These are phyloP conservation scores for Muscicapa comitata DNA, from an alignment of 2,797 vertebrate genomes.

Conservation along the genomic window DNA sequence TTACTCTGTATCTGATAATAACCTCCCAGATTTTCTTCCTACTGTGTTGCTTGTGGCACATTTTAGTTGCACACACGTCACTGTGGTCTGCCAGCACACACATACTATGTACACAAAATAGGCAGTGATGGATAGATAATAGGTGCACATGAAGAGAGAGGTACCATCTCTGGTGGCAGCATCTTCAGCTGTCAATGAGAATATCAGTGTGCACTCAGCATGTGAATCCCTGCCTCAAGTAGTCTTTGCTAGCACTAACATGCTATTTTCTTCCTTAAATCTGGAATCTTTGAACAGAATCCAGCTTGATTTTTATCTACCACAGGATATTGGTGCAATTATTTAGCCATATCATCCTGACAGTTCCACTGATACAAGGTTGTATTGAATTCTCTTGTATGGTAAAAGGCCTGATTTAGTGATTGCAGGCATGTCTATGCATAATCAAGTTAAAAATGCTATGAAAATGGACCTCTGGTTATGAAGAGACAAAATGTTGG, in stretches of 20 bases:
- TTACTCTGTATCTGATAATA: neutral
- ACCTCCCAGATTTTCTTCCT: neutral
- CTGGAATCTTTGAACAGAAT: neutral
- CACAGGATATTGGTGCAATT: neutral
- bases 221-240: neutral
- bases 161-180: neutral
- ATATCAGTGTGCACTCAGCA: neutral
- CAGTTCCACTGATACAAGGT: neutral
- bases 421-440: neutral
- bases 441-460: neutral
- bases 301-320: neutral
- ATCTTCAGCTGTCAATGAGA: neutral
- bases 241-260: neutral
- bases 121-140: neutral
- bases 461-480: neutral
- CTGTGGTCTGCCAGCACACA: neutral
- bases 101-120: fast-evolving
- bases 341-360: neutral
- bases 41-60: fast-evolving
- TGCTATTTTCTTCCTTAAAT: neutral
- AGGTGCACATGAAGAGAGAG: neutral
- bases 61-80: neutral
- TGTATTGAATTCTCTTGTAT: neutral
- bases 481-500: neutral
- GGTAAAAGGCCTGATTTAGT: neutral